Percentiles rank a stretch among this genome's conserved stretches.
Evolutionary conservation across 2,113 vertebrate species (phyloP).

Genomic region (Siphamia tubifer): DNA sequence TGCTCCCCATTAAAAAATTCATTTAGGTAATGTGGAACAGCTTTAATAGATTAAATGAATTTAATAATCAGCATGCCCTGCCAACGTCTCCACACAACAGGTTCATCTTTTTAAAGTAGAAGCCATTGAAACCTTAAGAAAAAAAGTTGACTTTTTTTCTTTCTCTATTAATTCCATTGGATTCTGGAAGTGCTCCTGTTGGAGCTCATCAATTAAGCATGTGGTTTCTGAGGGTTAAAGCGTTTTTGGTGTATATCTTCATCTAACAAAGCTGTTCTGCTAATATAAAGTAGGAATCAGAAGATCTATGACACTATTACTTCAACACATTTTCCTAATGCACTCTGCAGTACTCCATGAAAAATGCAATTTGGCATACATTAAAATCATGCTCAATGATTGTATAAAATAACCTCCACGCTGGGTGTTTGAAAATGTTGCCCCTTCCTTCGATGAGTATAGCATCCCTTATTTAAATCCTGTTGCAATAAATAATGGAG

Average conservation of each 20-base stretch:
- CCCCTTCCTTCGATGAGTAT: slow-evolving; percentile 20
- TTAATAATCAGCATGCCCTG: slow-evolving; percentile 68
- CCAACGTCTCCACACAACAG: slow-evolving; percentile 59
- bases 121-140: slow-evolving; percentile 48
- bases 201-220: slow-evolving; percentile 64
- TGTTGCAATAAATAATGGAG: slow-evolving; percentile 53
- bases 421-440: slow-evolving; percentile 7
- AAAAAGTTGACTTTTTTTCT: slow-evolving; percentile 34
- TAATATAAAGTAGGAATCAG: slow-evolving; percentile 14
- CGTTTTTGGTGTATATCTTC: background rate
- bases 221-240: background rate
- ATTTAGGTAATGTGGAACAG: slow-evolving; percentile 75
- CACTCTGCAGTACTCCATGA: background rate
- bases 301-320: too few relatives aligned
- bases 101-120: slow-evolving; percentile 68
- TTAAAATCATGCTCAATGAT: background rate
- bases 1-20: slow-evolving; percentile 61
- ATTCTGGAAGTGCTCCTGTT: slow-evolving; percentile 24
- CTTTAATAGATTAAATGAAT: slow-evolving; percentile 76
- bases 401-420: background rate
- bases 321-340: slow-evolving; percentile 14
- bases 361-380: background rate
- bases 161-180: slow-evolving; percentile 50
- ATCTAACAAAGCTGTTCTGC: background rate
- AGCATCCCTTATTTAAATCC: slow-evolving; percentile 44